phyloP scores from a whole-genome alignment of 2,113 vertebrate genomes.

The Mola mola region DNA sequence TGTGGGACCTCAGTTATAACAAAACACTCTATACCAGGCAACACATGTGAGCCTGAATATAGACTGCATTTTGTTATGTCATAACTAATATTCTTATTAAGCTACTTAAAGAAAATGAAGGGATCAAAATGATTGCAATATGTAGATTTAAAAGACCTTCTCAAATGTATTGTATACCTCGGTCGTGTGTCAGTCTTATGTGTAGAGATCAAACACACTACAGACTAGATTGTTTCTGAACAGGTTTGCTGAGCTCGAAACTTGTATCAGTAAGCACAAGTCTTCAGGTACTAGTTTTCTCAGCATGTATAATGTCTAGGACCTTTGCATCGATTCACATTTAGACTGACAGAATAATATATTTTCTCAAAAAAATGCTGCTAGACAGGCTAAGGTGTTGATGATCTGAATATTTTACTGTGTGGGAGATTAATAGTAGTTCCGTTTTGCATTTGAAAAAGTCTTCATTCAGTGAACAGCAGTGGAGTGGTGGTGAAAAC shows the following conservation, averaged over 20 bases:
- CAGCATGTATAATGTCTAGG: background rate
- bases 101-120: constrained; percentile 67
- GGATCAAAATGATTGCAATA: constrained; percentile 72
- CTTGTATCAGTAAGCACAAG: constrained; percentile 2
- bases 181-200: background rate
- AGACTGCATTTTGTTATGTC: constrained; percentile 42
- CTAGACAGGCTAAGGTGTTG: constrained; percentile 17
- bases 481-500: constrained; percentile 5
- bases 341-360: constrained; percentile 18
- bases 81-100: constrained; percentile 35
- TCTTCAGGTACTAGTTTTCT: background rate
- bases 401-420: constrained; percentile 8
- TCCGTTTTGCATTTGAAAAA: constrained; percentile 26
- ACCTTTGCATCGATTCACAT: constrained; percentile 10
- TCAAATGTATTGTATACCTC: constrained; percentile 34
- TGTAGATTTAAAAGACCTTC: constrained; percentile 55
- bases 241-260: constrained; percentile 5
- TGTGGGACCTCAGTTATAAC: constrained; percentile 47
- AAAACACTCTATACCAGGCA: constrained; percentile 30
- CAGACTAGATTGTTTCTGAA: constrained; percentile 1
- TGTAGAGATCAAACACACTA: background rate
- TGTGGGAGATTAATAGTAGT: constrained; percentile 8
- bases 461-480: constrained; percentile 8
- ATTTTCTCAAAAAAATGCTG: constrained; percentile 32
- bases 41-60: constrained; percentile 44